Evolutionary conservation across 2,888 invertebrate species (phyloP), one percentile per base, ranked within the genome.

Genomic region (Mythimna lalbum): DNA sequence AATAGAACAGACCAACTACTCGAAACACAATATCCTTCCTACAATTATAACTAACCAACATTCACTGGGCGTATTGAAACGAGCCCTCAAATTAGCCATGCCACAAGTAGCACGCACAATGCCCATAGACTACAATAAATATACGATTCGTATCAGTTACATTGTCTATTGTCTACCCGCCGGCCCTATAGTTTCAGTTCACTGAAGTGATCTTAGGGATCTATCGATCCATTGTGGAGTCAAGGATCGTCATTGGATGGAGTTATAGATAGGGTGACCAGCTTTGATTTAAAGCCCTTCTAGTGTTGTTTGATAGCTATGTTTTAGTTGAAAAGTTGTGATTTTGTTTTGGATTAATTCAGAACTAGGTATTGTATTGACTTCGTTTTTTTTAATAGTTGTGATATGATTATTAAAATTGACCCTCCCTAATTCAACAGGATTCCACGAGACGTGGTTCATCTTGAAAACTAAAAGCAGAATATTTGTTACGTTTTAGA

Each of bases 81-180:
- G n/a, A 64, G 50, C 69, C 63, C 59, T 72, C 74, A 69, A 69
- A 83, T 83, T 81, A 83, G 69, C 79, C 71, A 76, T 70, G 74
- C 77, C 78, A 76, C 83, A 82, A 80, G 63, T 73, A 77, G 47
- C 84, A 75, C 73, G 52, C 59, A 85, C 85, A 86, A 84, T 74
- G 36, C 73, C 71, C 53, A 23, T 63, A 68, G 76, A 74, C 47
- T 19, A 81, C 87, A 76, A 86, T 86, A 86, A 86, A 86, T 75
- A 69, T 76, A 73, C 75, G 83, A 81, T 76, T 66, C 70, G 75
- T 84, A 86, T 86, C 84, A 64, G 79, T 78, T 77, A 81, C 87
- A 77, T 53, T n/a, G 68, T 57, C 78, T 76, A 81, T 84, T 86
- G 79, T 83, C 33, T 74, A 6, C 62, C 72, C 69, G 56, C 31